Percentiles rank a stretch among this genome's conserved stretches.
Conservation (phyloP, 2,113 vertebrate genomes). For the Zosterops borbonicus region DNA sequence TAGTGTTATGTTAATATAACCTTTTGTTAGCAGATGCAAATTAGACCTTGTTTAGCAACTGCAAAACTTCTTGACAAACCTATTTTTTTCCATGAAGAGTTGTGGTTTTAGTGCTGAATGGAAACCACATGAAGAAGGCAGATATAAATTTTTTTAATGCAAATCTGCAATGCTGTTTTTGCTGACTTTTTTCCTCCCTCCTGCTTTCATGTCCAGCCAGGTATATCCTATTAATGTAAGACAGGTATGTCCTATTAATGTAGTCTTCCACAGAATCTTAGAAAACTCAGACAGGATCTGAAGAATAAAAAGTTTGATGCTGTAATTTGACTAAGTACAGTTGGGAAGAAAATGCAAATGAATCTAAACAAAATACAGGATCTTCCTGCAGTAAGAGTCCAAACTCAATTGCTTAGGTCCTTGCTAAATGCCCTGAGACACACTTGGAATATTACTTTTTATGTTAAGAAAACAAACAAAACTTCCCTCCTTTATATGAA, state of each 20-base stretch:
- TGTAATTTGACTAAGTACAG: neutral
- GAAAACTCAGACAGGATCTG: neutral
- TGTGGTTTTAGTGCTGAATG: neutral
- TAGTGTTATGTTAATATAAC: neutral
- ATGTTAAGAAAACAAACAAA: neutral
- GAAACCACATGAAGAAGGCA: neutral
- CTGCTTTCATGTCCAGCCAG: constrained; percentile 10
- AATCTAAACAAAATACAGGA: neutral
- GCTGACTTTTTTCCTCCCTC: neutral
- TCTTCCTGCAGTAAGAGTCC: neutral
- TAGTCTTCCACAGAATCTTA: neutral
- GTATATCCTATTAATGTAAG: neutral
- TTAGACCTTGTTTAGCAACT: neutral
- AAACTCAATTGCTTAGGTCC: neutral
- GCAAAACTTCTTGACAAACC: neutral
- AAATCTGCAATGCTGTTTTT: neutral
- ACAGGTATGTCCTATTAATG: neutral
- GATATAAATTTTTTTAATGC: neutral
- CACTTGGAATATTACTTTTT: neutral
- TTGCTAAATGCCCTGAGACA: neutral
- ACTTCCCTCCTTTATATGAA: neutral
- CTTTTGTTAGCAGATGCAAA: constrained; percentile 20
- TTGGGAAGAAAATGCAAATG: neutral
- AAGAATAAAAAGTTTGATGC: neutral
- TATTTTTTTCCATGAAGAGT: neutral